Base-by-base conservation (phyloP, 2,797 vertebrate genomes). In the Microchirus variegatus region DNA sequence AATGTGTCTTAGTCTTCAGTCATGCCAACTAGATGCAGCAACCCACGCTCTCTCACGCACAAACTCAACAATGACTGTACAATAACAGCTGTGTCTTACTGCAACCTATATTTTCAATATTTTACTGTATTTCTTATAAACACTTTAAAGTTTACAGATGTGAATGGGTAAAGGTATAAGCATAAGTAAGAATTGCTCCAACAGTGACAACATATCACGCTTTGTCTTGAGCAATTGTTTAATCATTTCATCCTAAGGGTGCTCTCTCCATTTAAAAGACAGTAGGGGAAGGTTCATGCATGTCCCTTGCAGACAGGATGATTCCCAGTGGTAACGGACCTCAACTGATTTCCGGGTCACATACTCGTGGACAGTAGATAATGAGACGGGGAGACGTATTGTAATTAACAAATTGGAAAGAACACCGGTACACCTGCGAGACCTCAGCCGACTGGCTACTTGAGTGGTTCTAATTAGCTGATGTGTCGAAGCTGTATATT, bases 381-480 rank as follows among this genome's bases (percentile, higher is more conserved):
- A 73, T 47, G 38, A 64, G 19, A 71, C 3, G 19, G 61, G 53
- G 42, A 46, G 11, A 55, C 12, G 18, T 18, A 15, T 16, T 41
- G 48, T 78, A 76, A 84, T 77, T 81, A 69, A 49, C 22, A 75
- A 75, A 80, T 48, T 44, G 63, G 10, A 63, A 60, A 66, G 37
- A 67, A 68, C 5, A 22, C 3, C 42, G 51, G 63, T 45, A 62
- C 67, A 86, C 74, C 70, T 75, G 69, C 71, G 44, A 75, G 56
- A 70, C 54, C 54, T 15, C 15, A 52, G 48, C 63, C 78, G 75
- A 73, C 70, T 73, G 53, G 58, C 71, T 58, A 67, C 69, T 72
- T 62, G 67, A 80, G 75, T 72, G 66, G 19, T 70, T 71, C 53
- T 76, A 80, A 83, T 86, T 78, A 77, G 73, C 60, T 64, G 60